A percentile compares a stretch with the other conserved stretches of the same genome.
Evolutionary conservation across 37 sponge, comb jelly and placozoan species (phyloP).

Genomic region (Amphimedon queenslandica): DNA sequence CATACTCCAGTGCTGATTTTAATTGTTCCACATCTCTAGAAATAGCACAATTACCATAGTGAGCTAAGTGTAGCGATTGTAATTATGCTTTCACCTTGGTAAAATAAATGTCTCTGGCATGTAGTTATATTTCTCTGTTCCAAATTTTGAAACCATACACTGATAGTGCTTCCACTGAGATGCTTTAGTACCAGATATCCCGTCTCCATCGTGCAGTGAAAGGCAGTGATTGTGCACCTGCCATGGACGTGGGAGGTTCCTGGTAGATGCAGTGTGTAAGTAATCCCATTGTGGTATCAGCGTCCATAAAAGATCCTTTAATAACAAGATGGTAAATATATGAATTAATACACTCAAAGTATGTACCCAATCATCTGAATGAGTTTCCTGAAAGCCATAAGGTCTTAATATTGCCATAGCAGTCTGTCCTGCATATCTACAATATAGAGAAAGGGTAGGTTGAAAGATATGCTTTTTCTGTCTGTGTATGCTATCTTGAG

Average conservation of each 20-base stretch:
- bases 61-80: not conserved
- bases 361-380: constrained; percentile 83
- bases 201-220: constrained; percentile 49
- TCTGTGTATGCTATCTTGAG: not conserved
- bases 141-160: constrained; percentile 74
- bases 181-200: constrained; percentile 82
- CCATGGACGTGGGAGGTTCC: constrained; percentile 65
- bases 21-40: constrained; percentile 36
- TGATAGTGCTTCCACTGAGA: constrained; percentile 87
- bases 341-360: not conserved
- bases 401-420: constrained; percentile 70
- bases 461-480: not conserved
- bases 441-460: not conserved
- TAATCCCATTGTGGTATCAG: constrained; percentile 85
- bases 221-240: constrained; percentile 93
- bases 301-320: constrained; percentile 82
- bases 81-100: constrained; percentile 37
- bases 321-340: not conserved
- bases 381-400: constrained; percentile 74
- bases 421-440: constrained; percentile 75
- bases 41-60: not conserved
- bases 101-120: constrained; percentile 80
- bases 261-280: constrained; percentile 24
- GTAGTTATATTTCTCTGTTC: constrained; percentile 53
- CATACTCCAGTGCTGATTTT: constrained; percentile 8